Evolutionary conservation across 2,888 invertebrate genomes (phyloP).

Genomic region (Cheilosia scutellata): DNA sequence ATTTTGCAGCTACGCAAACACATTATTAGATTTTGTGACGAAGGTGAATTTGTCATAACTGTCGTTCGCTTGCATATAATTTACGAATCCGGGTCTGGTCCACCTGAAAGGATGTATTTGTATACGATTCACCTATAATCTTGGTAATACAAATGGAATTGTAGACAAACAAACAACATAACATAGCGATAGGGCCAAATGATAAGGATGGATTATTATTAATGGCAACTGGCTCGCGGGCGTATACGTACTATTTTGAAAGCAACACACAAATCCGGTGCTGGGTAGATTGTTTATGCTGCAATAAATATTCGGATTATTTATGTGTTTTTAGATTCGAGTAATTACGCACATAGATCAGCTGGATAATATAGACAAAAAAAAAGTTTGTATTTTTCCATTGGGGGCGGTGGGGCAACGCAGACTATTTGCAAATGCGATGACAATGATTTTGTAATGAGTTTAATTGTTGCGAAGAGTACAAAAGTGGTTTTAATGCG

Average conservation of each 20-base stretch:
- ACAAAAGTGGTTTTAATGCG: slow-evolving; percentile 46
- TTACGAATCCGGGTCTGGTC: slow-evolving; percentile 30
- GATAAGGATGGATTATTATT: slow-evolving; percentile 34
- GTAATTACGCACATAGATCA: slow-evolving; percentile 23
- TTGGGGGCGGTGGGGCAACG: background rate
- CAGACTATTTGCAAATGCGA: slow-evolving; percentile 33
- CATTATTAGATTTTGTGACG: slow-evolving; percentile 66
- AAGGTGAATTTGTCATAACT: slow-evolving; percentile 60
- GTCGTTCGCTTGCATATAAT: slow-evolving; percentile 52
- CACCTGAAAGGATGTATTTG: too few species aligned
- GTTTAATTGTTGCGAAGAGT: slow-evolving; percentile 39
- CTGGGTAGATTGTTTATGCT: slow-evolving; percentile 47
- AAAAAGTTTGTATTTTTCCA: slow-evolving; percentile 7
- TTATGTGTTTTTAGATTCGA: slow-evolving; percentile 42
- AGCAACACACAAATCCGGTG: slow-evolving; percentile 10
- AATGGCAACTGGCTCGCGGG: slow-evolving; percentile 51
- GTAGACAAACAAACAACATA: background rate
- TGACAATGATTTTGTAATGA: slow-evolving; percentile 64
- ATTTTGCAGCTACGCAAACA: slow-evolving; percentile 69
- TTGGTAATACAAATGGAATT: slow-evolving; percentile 16
- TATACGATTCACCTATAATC: slow-evolving; percentile 36
- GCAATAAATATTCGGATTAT: slow-evolving; percentile 65
- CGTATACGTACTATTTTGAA: slow-evolving; percentile 47
- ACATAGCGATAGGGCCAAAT: slow-evolving; percentile 5
- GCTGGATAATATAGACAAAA: background rate